phyloP scores from a whole-genome alignment of 2,888 invertebrate species.

The Aleiodes alternator region DNA sequence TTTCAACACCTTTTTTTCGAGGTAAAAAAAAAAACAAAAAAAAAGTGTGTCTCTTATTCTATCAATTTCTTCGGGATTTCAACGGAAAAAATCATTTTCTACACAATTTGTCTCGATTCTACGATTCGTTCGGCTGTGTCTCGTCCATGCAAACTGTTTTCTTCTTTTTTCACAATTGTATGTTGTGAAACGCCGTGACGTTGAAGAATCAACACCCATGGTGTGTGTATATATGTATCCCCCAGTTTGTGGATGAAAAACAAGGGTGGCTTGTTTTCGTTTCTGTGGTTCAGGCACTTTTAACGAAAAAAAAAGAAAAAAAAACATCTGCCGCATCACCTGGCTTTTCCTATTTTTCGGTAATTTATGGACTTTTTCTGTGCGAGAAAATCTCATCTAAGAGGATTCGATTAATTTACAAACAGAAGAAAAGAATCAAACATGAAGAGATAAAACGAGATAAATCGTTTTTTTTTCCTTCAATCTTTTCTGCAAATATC shows the following conservation, averaged over 20 bases:
- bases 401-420: background rate
- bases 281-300: constrained; percentile 55
- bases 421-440: background rate
- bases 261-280: constrained; percentile 55
- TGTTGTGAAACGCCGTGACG: constrained; percentile 42
- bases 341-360: constrained; percentile 67
- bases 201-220: constrained; percentile 23
- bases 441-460: too few species aligned
- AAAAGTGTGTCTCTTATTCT: background rate
- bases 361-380: constrained; percentile 59
- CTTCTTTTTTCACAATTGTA: constrained; percentile 39
- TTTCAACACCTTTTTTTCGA: constrained; percentile 26
- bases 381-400: constrained; percentile 4
- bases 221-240: background rate
- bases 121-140: constrained; percentile 24
- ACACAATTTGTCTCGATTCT: constrained; percentile 37
- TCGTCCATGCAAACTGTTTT: constrained; percentile 27
- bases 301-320: constrained; percentile 10
- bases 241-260: constrained; percentile 36
- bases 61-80: background rate
- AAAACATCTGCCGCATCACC: constrained; percentile 73
- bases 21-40: background rate
- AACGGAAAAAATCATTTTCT: constrained; percentile 21
- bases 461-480: too few species aligned
- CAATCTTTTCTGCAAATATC: too few species aligned